Conservation (phyloP, 2,888 invertebrate genomes). For the Bhutanitis thaidina region DNA sequence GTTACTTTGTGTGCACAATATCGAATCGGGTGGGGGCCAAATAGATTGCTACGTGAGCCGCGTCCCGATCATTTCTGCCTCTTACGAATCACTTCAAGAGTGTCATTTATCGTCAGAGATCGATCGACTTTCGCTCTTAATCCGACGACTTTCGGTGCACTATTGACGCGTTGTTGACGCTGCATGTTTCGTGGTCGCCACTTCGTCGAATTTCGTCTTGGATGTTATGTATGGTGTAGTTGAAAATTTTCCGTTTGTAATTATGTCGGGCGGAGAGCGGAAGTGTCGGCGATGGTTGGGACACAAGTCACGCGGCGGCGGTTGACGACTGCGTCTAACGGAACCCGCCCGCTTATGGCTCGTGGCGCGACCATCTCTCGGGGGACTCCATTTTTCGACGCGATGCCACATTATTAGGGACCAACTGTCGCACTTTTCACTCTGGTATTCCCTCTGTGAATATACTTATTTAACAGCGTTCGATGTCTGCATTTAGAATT, state of each 20-base stretch:
- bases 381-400: slow-evolving; percentile 39
- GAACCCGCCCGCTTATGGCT: slow-evolving; percentile 55
- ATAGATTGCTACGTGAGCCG: slow-evolving; percentile 71
- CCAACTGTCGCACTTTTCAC: slow-evolving; percentile 1
- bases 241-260: slow-evolving; percentile 75
- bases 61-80: slow-evolving; percentile 40
- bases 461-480: background rate
- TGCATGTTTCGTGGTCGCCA: slow-evolving; percentile 22
- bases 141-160: slow-evolving; percentile 10
- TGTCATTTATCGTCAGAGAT: slow-evolving; percentile 9
- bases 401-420: slow-evolving; percentile 8
- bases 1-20: slow-evolving; percentile 73
- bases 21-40: slow-evolving; percentile 62
- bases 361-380: slow-evolving; percentile 57
- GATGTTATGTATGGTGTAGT: slow-evolving; percentile 59
- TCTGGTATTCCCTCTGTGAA: slow-evolving; percentile 14
- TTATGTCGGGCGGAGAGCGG: slow-evolving; percentile 65
- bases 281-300: slow-evolving; percentile 64
- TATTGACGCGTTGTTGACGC: slow-evolving; percentile 2
- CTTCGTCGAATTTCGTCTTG: slow-evolving; percentile 61
- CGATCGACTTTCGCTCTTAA: slow-evolving; percentile 23
- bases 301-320: slow-evolving; percentile 66
- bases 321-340: slow-evolving; percentile 67
- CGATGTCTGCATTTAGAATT: slow-evolving; percentile 14
- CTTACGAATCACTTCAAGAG: slow-evolving; percentile 31